A percentile compares a stretch with the other conserved stretches of the same genome.
Evolutionary conservation across 2,888 invertebrate species (phyloP).

Genomic region (Thera britannica): DNA sequence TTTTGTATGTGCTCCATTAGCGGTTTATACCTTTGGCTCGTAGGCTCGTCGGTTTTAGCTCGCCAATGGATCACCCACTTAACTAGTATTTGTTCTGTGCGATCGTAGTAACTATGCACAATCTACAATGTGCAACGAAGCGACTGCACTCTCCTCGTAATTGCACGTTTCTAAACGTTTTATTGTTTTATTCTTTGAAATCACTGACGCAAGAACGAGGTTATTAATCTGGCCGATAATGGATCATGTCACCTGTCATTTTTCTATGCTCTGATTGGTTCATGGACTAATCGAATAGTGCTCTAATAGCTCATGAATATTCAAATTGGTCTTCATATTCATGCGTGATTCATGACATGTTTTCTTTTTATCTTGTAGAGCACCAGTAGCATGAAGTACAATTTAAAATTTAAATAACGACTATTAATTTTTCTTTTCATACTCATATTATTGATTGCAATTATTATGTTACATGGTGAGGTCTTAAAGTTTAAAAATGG

Average conservation of each 20-base stretch:
- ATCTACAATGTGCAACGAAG: constrained; percentile 36
- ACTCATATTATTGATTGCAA: too few species aligned
- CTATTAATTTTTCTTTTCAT: too few species aligned
- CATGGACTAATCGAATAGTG: constrained; percentile 20
- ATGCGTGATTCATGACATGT: constrained; percentile 6
- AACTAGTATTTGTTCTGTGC: constrained; percentile 13
- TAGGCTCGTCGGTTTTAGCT: too few species aligned
- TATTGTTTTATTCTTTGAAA: constrained; percentile 31
- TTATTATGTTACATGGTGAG: too few species aligned
- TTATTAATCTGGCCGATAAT: constrained; percentile 3
- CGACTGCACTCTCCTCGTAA: constrained; percentile 39
- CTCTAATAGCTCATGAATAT: constrained; percentile 10
- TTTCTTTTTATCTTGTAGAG: constrained; percentile 3
- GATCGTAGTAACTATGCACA: constrained; percentile 19
- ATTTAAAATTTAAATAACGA: too few species aligned
- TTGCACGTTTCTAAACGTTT: constrained; percentile 36
- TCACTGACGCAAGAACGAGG: constrained; percentile 20
- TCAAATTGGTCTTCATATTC: constrained; percentile 6
- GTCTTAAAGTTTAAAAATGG: too few species aligned
- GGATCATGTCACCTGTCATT: constrained; percentile 25
- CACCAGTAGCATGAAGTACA: neutral
- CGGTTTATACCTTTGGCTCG: too few species aligned
- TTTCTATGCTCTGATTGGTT: constrained; percentile 20
- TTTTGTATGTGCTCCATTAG: too few species aligned
- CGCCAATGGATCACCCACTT: too few species aligned